Conservation (phyloP, 2,113 vertebrate species). For the Heteronetta atricapilla region DNA sequence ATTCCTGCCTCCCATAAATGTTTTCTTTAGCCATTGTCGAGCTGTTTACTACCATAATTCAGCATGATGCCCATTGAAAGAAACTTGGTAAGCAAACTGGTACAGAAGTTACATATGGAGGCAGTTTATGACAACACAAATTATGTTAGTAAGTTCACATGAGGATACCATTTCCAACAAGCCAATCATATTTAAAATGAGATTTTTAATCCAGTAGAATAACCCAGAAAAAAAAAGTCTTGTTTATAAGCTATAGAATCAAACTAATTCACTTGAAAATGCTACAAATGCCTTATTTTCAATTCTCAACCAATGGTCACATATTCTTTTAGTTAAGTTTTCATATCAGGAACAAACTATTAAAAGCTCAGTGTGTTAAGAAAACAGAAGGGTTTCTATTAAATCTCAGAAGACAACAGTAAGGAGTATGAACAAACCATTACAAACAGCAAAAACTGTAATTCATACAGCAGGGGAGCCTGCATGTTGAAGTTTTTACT, state of each 20-base stretch:
- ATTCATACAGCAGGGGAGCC: constrained; percentile 42
- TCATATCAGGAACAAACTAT: not conserved
- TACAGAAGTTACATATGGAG: not conserved
- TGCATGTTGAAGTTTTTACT: constrained; percentile 20
- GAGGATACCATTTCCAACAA: not conserved
- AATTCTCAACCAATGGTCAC: not conserved
- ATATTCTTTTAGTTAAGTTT: not conserved
- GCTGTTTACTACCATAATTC: constrained; percentile 18
- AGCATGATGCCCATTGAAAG: not conserved
- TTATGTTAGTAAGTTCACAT: not conserved
- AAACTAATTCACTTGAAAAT: constrained; percentile 22
- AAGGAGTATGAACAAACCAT: constrained; percentile 34
- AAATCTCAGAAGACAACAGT: constrained; percentile 32
- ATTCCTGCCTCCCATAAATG: not conserved
- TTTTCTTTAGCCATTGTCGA: not conserved
- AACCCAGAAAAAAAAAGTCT: not conserved
- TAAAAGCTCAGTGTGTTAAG: not conserved
- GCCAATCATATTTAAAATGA: not conserved
- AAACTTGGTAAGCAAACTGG: not conserved
- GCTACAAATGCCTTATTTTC: not conserved
- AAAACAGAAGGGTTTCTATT: constrained; percentile 37
- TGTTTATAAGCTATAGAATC: constrained; percentile 14
- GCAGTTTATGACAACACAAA: not conserved
- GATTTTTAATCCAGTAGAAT: not conserved
- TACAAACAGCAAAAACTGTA: constrained; percentile 20